phyloP scores from a whole-genome alignment of 2,797 vertebrate genomes.

The Allobates femoralis region DNA sequence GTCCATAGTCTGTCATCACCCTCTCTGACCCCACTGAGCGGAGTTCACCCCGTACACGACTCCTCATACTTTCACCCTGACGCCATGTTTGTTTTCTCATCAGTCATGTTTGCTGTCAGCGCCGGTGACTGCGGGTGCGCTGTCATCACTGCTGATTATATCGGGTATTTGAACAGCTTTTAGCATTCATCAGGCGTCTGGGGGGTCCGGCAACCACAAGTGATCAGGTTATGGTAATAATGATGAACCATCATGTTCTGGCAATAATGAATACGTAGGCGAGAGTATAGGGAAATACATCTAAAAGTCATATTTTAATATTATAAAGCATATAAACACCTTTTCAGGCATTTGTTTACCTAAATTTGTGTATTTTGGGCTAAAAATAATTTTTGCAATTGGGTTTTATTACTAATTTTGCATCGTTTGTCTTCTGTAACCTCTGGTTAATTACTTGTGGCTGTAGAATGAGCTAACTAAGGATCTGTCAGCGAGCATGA shows the following conservation, averaged over 20 bases:
- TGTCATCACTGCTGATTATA: not conserved
- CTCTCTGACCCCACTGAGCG: not conserved
- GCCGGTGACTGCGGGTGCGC: not conserved
- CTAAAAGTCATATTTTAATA: too few species aligned
- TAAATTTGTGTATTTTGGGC: too few species aligned
- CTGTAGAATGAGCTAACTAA: too few species aligned
- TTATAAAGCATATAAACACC: too few species aligned
- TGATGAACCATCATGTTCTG: not conserved
- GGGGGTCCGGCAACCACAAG: not conserved
- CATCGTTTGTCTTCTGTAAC: too few species aligned
- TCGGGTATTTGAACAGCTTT: not conserved
- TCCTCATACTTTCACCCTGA: not conserved
- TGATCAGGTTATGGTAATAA: not conserved
- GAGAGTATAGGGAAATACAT: too few species aligned
- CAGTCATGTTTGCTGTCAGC: not conserved
- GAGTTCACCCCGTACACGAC: not conserved
- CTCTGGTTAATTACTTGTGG: too few species aligned
- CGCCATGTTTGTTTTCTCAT: not conserved
- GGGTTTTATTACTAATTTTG: too few species aligned
- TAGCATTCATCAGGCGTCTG: not conserved
- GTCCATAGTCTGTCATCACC: constrained; percentile 16
- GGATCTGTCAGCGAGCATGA: too few species aligned
- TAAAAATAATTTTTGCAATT: too few species aligned
- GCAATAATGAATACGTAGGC: not conserved
- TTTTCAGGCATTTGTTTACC: too few species aligned